Base-by-base conservation (phyloP, 2,888 invertebrate species). In the Operophtera brumata region DNA sequence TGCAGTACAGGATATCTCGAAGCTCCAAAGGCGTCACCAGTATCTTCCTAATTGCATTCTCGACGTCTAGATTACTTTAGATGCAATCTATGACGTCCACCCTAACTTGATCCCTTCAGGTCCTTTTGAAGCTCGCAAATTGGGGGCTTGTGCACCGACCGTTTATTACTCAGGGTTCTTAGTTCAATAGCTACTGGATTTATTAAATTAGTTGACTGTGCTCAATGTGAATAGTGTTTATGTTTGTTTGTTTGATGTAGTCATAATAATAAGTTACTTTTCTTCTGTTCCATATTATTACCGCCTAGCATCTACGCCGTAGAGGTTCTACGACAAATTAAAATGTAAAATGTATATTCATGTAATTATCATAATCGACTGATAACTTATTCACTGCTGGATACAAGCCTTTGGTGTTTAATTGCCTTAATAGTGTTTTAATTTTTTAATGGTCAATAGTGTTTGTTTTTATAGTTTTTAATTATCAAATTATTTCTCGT, bases 41-140 rank as follows among this genome's bases (percentile, higher is more conserved):
- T 55, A 59, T 53, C 61, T 62, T 62, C 61, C 62, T 65, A 65
- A 65, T 65, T 62, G 64, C 62, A 62, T 62, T 61, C 57, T 48
- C 58, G 47, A 32, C 56, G 40, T 51, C 54, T 46, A 61, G 57
- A 59, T 61, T 59, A 59, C 57, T 61, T 45, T 43, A 61, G 59
- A 58, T 54, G 61, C 65, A 61, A 62, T 57, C 60, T 54, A 55
- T 52, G 50, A 59, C 54, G 55, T 49, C 61, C 61, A 61, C 46
- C 53, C 44, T 58, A 58, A 46, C 46, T 54, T 61, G 65, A 62
- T 53, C 64, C 54, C 44, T 52, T 8, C 30, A 9, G 37, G 37
- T 47, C 54, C 57, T 58, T 46, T 48, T 30, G 37, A 32, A 28
- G 51, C 56, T 53, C 47, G 52, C 61, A 57, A 62, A 61, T 62